Base-by-base conservation (phyloP, 2,113 vertebrate genomes). In the Chloroceryle aenea region DNA sequence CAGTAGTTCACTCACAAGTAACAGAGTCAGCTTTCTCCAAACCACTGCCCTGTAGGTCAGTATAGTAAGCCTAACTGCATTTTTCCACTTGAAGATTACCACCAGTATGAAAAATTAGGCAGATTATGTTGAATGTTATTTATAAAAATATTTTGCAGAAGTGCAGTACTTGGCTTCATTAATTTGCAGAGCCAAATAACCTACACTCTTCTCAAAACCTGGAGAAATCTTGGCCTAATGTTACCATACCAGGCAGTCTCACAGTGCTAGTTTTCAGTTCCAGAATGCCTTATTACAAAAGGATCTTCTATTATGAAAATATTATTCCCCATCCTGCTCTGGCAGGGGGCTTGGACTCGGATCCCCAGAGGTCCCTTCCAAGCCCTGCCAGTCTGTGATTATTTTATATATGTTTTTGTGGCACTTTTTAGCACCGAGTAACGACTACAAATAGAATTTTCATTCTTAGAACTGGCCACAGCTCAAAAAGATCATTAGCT, bases 1-100 rank as follows among this genome's bases (percentile, higher is more conserved):
- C n/a, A n/a, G n/a, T 76, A 83, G 40, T 58, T 85, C 69, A 89
- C 68, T 94, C 69, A 74, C 38, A 92, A 93, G 61, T 83, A 93
- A 95, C 89, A 97, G 92, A 92, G 93, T 22, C 68, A 47, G 50
- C 89, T 93, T 95, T 92, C 86, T 90, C 64, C 76, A 93, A 88
- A 64, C 22, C 42, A 82, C 47, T 42, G 83, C 38, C 17, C 20
- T 26, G 11, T 32, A 63, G 17, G n/a, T 80, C 30, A 56, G 38
- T 10, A 73, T 3, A 52, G 22, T 3, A 85, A 75, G 50, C 23
- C 20, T 67, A 78, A 71, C 3, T 40, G 36, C 69, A 14, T 63
- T 84, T 56, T 79, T 62, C 42, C 36, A 42, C 50, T 80, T 73
- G 42, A 76, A 56, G 18, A 93, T 26, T 42, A 77, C 15, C 50